A percentile compares a stretch with the other conserved stretches of the same genome.
These are phyloP conservation scores for Busseola fusca DNA, from an alignment of 2,888 invertebrate genomes.

Conservation along the genomic window DNA sequence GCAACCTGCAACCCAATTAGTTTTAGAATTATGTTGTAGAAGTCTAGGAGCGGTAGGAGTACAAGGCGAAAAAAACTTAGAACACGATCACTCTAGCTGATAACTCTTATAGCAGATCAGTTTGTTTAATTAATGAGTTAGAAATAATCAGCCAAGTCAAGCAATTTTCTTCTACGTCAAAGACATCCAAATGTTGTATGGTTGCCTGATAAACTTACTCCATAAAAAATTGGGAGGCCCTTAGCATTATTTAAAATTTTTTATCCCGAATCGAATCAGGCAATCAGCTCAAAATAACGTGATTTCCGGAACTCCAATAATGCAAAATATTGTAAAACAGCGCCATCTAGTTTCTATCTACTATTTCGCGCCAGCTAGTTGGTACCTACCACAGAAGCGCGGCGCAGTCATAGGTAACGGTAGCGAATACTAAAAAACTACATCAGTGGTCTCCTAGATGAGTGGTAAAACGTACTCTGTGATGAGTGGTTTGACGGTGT, in stretches of 20 bases:
- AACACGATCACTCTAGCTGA: background rate
- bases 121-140: too few relatives aligned
- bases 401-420: background rate
- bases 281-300: background rate
- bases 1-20: background rate
- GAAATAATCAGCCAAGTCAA: background rate
- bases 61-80: too few relatives aligned
- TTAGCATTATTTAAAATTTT: background rate
- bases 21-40: background rate
- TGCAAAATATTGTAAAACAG: background rate
- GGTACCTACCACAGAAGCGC: background rate
- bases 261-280: background rate
- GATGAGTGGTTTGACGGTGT: too few relatives aligned
- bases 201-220: background rate
- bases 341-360: constrained; percentile 24
- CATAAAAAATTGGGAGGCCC: background rate
- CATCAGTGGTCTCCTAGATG: background rate
- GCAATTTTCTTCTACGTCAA: background rate
- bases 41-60: background rate
- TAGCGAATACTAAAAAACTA: background rate
- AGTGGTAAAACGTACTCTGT: too few relatives aligned
- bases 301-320: background rate
- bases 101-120: too few relatives aligned
- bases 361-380: too few relatives aligned
- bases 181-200: background rate